Base-by-base conservation (phyloP, 2,888 invertebrate genomes). In the Chydorus sphaericus region DNA sequence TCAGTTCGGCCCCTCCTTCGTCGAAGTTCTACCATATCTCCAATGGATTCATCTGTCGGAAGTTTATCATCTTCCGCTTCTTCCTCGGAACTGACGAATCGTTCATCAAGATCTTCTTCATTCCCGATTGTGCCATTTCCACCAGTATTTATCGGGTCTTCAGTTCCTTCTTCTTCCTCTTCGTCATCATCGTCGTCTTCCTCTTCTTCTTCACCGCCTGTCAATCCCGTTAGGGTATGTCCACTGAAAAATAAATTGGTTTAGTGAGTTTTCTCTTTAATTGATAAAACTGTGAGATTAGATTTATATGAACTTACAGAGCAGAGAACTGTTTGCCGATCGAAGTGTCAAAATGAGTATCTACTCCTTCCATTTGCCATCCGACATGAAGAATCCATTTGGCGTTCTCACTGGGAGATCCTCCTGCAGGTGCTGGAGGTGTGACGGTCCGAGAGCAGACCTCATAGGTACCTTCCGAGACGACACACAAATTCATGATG, bases 361-460 rank as follows among this genome's bases (percentile, higher is more conserved):
- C 94, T 8, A 96, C 92, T 52, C 98, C 98, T 69, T 96, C 91
- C 98, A 98, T 98, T 73, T 96, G 88, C 93, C 97, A 97, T 61
- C 91, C 86, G 1, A 98, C 93, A 71, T 96, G 96, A 57, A 98
- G 74, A 66, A 96, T 81, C 97, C 97, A 98, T 68, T 97, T 96
- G 3, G 97, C 96, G 70, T 94, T 90, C 69, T 89, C 89, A 23
- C 20, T 16, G n/a, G n/a, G n/a, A n/a, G n/a, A n/a, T 84, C 85
- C 86, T 11, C 28, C 26, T 61, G 73, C 77, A 57, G 77, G 77
- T 63, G 82, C 84, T 67, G 88, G 87, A 33, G 87, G 84, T 8
- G 90, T 88, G 54, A 87, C 83, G 0, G 96, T 96, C 59, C 91
- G 76, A 61, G 90, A 91, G 73, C 92, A 93, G 4, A 98, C 91